Evolutionary conservation across 2,113 vertebrate genomes (phyloP).

Genomic region (Apteryx owenii): DNA sequence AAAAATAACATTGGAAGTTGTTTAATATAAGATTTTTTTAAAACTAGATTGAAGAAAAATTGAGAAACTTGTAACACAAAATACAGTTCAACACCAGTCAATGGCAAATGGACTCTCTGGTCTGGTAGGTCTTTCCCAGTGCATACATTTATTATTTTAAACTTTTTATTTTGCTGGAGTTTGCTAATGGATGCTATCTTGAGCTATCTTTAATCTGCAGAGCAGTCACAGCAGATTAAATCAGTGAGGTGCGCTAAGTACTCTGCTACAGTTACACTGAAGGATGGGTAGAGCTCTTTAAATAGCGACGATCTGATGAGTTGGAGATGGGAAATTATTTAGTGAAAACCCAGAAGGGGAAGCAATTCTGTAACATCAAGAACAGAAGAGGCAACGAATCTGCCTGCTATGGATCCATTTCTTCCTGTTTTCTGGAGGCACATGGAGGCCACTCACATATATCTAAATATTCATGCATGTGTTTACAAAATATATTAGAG

Average conservation of each 20-base stretch:
- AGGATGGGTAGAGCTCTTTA: not conserved
- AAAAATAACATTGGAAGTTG: not conserved
- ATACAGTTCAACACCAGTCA: not conserved
- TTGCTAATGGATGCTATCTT: not conserved
- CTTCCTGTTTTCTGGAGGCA: not conserved
- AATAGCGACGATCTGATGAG: not conserved
- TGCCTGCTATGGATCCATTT: not conserved
- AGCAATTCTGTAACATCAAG: not conserved
- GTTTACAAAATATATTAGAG: not conserved
- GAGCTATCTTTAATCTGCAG: not conserved
- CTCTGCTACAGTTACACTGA: not conserved
- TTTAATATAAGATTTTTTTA: not conserved
- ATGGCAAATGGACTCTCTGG: not conserved
- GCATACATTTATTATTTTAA: not conserved
- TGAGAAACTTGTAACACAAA: not conserved
- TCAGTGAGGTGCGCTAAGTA: not conserved
- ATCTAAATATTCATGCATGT: not conserved
- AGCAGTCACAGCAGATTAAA: not conserved
- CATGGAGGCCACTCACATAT: not conserved
- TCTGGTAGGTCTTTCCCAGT: not conserved
- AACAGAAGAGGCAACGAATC: not conserved
- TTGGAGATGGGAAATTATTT: not conserved
- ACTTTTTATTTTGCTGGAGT: not conserved
- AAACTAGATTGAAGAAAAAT: not conserved
- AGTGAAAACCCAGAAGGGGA: not conserved